These are phyloP conservation scores for Australoheros facetus DNA, from an alignment of 2,797 vertebrate genomes.

Conservation along the genomic window DNA sequence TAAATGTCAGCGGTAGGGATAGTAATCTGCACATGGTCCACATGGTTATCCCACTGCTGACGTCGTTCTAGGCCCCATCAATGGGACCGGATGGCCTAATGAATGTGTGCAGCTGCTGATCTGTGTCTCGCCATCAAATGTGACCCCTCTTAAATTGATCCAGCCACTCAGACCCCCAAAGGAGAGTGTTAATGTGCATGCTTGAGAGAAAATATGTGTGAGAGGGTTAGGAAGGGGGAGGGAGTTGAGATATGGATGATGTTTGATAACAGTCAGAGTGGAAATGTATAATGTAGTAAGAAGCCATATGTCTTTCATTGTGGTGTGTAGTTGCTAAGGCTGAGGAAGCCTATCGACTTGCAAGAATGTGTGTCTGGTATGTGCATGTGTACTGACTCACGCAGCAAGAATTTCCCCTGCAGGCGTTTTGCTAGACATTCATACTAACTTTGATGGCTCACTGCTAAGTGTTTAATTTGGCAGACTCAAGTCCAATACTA, in stretches of 20 bases:
- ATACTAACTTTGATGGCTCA: constrained; percentile 17
- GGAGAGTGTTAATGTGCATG: constrained; percentile 35
- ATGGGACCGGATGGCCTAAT: constrained; percentile 76
- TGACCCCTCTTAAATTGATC: constrained; percentile 48
- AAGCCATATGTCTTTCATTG: constrained; percentile 23
- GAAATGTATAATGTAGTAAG: constrained; percentile 6
- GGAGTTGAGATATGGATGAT: neutral
- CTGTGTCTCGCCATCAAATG: constrained; percentile 35
- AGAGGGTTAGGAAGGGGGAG: neutral
- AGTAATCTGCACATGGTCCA: constrained; percentile 66
- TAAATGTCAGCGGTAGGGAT: constrained; percentile 49
- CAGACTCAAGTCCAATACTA: neutral
- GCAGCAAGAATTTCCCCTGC: constrained; percentile 10
- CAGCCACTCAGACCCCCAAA: constrained; percentile 50
- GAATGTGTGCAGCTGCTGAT: constrained; percentile 80
- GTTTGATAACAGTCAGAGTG: neutral
- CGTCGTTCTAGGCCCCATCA: constrained; percentile 49
- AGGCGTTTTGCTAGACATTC: constrained; percentile 1
- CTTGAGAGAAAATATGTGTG: constrained; percentile 23
- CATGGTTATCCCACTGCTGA: constrained; percentile 68
- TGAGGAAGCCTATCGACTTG: neutral
- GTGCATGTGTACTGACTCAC: constrained; percentile 12
- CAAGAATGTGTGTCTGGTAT: constrained; percentile 1
- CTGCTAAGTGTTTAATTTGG: constrained; percentile 12
- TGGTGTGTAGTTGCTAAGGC: neutral